Base-by-base conservation (phyloP, 2,888 invertebrate species). In the Phyllotreta cruciferae region DNA sequence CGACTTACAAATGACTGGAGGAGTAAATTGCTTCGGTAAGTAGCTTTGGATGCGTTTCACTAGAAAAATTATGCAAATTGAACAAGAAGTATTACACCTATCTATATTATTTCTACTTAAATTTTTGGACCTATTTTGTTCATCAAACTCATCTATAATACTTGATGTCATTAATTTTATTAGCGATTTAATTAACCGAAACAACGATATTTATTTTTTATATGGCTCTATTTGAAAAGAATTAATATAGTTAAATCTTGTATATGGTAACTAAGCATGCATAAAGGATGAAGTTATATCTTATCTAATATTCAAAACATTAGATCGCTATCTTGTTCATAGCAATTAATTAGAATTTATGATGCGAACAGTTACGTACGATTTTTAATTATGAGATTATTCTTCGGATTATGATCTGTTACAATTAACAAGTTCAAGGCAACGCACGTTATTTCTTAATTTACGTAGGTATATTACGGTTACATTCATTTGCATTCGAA, bases 311-410 rank as follows among this genome's bases (percentile, higher is more conserved):
- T 58, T 56, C 56, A 56, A 57, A 57, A 38, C n/a, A 14, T 49
- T 41, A 53, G 60, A 60, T 60, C 37, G 6, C 45, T 36, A 60
- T 53, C 53, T 13, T 6, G 34, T 24, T 24, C 24, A 24, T 52
- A n/a, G 13, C 36, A 60, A 44, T 60, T 34, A 56, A 60, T 60
- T 52, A 60, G 35, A 37, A 14, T 52, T 53, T 60, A 60, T 44
- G 60, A 35, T 13, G 36, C 13, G 34, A 13, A 44, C 44, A 49
- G 52, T 52, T 52, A 52, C 36, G 14, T 24, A 60, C 38, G 24
- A 45, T 58, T 60, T 58, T 60, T 60, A 60, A 60, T 60, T 52
- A 34, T 42, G 24, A 60, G 58, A 58, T 58, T 52, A 58, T 58
- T 50, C 34, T 55, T 55, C 44, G 11, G 37, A 49, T 57, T 39